Evolutionary conservation across 1,140 invertebrate genomes (phyloP).

Genomic region (Nebria ingens): DNA sequence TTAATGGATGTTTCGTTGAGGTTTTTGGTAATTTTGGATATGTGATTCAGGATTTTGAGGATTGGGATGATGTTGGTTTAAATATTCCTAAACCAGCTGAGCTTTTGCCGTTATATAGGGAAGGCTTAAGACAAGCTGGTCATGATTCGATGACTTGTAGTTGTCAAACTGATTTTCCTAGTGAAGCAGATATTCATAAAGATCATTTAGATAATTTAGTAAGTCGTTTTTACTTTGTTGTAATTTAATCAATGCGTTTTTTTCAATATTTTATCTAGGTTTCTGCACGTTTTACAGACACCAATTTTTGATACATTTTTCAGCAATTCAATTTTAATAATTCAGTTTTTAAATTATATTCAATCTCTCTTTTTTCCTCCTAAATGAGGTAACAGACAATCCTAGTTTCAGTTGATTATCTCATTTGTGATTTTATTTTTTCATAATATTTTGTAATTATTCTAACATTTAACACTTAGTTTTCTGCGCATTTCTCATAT

Average conservation of each 20-base stretch:
- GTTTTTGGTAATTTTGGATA: background rate
- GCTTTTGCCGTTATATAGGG: constrained; percentile 65
- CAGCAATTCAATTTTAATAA: too few species aligned
- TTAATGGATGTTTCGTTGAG: constrained; percentile 10
- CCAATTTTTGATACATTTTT: too few species aligned
- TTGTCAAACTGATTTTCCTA: constrained; percentile 35
- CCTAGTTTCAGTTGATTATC: too few species aligned
- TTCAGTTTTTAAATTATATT: too few species aligned
- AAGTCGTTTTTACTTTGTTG: constrained; percentile 11
- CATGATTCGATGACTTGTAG: constrained; percentile 31
- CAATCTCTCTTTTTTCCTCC: too few species aligned
- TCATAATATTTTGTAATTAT: too few species aligned
- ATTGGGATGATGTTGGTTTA: constrained; percentile 87
- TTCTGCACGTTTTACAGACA: too few species aligned
- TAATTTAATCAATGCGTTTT: background rate
- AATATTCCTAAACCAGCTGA: constrained; percentile 75
- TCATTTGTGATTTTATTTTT: too few species aligned
- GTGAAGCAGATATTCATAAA: constrained; percentile 34
- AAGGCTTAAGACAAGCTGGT: constrained; percentile 43
- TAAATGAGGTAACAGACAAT: too few species aligned
- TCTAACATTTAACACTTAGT: too few species aligned
- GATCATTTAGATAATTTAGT: constrained; percentile 33
- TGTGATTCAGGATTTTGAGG: constrained; percentile 68
- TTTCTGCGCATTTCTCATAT: too few species aligned
- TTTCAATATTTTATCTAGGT: background rate